A percentile compares a stretch with the other conserved stretches of the same genome.
phyloP scores from a whole-genome alignment of 2,797 vertebrate genomes.

The Sebastes kiyomatsui region DNA sequence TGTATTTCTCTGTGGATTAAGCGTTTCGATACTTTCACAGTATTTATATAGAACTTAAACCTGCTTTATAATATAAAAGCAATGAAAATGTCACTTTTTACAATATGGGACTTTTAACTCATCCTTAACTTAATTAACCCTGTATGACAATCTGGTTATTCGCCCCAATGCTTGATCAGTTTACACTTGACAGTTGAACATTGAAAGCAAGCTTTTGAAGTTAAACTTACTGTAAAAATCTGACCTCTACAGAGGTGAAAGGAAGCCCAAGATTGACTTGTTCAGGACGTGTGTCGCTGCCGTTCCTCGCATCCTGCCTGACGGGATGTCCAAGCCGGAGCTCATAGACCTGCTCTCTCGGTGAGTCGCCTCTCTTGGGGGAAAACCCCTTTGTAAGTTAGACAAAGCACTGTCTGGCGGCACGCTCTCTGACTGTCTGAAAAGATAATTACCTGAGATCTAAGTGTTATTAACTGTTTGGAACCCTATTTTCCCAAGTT shows the following conservation, averaged over 20 bases:
- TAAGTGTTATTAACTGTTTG: neutral
- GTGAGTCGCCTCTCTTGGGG: slow-evolving; percentile 40
- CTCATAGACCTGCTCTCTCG: slow-evolving; percentile 88
- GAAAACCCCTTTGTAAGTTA: neutral
- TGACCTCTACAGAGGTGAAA: slow-evolving; percentile 87
- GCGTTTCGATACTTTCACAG: too few relatives aligned
- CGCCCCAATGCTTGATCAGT: neutral
- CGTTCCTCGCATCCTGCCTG: slow-evolving; percentile 95
- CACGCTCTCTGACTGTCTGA: neutral
- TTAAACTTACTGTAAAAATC: neutral
- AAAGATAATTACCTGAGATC: neutral
- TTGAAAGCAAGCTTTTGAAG: neutral
- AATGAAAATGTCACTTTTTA: too few relatives aligned
- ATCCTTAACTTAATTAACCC: neutral
- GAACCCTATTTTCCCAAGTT: too few relatives aligned
- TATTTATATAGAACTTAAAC: too few relatives aligned
- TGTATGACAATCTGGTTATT: neutral
- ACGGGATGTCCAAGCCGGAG: slow-evolving; percentile 98
- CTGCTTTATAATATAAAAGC: too few relatives aligned
- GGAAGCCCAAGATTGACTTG: slow-evolving; percentile 98
- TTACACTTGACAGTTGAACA: neutral
- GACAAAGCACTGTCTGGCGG: neutral
- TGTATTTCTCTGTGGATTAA: too few relatives aligned
- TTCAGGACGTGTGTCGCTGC: slow-evolving; percentile 98
- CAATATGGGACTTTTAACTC: neutral